These are phyloP conservation scores for Melanerpes aurifrons DNA, from an alignment of 2,113 vertebrate species.

Conservation along the genomic window DNA sequence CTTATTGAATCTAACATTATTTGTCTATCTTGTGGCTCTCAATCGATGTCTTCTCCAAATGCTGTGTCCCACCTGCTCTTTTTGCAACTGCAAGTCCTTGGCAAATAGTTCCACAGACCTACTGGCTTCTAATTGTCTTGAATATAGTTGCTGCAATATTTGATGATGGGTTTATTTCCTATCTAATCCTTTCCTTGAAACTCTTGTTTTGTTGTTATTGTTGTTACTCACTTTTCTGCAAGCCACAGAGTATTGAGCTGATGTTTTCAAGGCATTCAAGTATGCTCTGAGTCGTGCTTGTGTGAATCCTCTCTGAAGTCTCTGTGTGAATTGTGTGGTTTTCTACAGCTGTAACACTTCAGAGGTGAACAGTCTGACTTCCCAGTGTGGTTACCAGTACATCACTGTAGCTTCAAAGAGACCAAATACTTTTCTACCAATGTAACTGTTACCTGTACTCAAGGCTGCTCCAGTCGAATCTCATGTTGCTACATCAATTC, in stretches of 20 bases:
- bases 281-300: neutral
- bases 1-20: neutral
- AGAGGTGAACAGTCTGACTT: neutral
- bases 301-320: no score
- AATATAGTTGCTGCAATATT: neutral
- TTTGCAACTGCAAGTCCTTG: neutral
- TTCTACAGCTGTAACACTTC: neutral
- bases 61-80: neutral
- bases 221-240: neutral
- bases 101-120: neutral
- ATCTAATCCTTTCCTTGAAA: neutral
- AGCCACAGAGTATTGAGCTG: neutral
- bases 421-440: neutral
- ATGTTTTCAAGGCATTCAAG: neutral
- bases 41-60: neutral
- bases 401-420: neutral
- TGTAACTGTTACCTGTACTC: neutral
- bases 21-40: neutral
- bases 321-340: neutral
- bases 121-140: neutral
- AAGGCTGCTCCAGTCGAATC: neutral
- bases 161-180: neutral
- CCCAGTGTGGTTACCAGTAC: neutral
- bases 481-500: rapidly evolving
- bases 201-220: neutral